Evolutionary conservation across 2,888 invertebrate genomes (phyloP), one percentile per base, ranked within the genome.

Genomic region (Conomelus anceps): DNA sequence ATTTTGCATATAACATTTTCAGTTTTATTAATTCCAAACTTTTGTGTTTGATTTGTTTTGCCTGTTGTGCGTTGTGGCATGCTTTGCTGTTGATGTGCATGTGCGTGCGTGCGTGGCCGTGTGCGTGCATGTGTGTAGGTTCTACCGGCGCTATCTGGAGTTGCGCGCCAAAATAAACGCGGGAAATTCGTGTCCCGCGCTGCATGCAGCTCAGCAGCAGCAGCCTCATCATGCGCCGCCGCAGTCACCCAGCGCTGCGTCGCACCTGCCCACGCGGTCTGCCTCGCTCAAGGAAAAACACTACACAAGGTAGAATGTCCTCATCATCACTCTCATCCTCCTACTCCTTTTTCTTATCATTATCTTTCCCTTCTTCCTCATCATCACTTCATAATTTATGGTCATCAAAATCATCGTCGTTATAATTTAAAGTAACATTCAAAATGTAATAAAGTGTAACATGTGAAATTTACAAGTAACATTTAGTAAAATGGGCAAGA

Each of bases 131-230:
- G 89, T 88, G 89, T 88, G 93, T 95, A 97, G 97, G 96, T 97
- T 97, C 96, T 97, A 97, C 96, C 96, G 96, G 94, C 96, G 96
- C 94, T 97, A 97, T 94, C 95, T 96, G 94, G 97, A 96, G 95
- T 96, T 97, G 94, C 96, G 96, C 94, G 97, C 96, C 94, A 96
- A 97, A 94, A 97, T 97, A 94, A 97, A 97, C 95, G 97, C 97
- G 93, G 96, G 96, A 92, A 92, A 92, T 90, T 96, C 96, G 94
- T 96, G 96, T 94, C 96, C 96, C 92, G 95, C 96, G 93, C 95
- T 96, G 94, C 91, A 91, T 87, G 89, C 91, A n/a, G 90, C 93
- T 92, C 93, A 24, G 9, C 20, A 1, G 24, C 86, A 26, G 7
- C 93, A 94, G 91, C 93, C 93, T 94, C 94, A 95, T 93, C 95